phyloP scores from a whole-genome alignment of 2,797 vertebrate genomes.

The Arctocebus calabarensis region DNA sequence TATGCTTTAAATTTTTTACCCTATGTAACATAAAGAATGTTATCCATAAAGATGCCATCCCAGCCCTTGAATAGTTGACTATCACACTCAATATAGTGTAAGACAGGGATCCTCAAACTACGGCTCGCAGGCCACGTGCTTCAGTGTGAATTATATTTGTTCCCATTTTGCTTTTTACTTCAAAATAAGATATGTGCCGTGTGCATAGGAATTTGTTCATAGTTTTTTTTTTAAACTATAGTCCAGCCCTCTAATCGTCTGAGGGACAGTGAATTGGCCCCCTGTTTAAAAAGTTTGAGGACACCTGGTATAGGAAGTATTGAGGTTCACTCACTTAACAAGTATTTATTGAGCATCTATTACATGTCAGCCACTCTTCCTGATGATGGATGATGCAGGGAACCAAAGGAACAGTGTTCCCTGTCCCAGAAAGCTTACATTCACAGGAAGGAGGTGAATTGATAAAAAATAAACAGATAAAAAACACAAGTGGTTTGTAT shows the following conservation, averaged over 20 bases:
- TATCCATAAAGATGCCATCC: neutral
- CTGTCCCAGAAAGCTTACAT: neutral
- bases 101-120: no score
- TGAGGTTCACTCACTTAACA: neutral
- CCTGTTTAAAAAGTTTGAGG: no score
- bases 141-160: no score
- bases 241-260: no score
- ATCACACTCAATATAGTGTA: neutral
- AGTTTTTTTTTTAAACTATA: no score
- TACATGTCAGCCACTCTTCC: neutral
- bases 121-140: no score
- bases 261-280: no score
- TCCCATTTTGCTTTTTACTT: no score
- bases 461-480: neutral
- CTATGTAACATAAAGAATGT: constrained; percentile 9
- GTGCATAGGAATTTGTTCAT: no score
- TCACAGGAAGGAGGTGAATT: neutral
- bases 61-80: neutral
- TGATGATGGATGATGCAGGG: neutral
- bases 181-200: no score
- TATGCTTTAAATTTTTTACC: neutral
- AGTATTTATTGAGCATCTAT: neutral
- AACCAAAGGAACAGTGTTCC: neutral
- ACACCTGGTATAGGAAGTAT: no score
- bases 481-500: neutral